Percentiles rank a stretch among this genome's conserved stretches.
These are phyloP conservation scores for Porites divaricata DNA, from an alignment of 92 coral and sea anemone species.

Conservation along the genomic window DNA sequence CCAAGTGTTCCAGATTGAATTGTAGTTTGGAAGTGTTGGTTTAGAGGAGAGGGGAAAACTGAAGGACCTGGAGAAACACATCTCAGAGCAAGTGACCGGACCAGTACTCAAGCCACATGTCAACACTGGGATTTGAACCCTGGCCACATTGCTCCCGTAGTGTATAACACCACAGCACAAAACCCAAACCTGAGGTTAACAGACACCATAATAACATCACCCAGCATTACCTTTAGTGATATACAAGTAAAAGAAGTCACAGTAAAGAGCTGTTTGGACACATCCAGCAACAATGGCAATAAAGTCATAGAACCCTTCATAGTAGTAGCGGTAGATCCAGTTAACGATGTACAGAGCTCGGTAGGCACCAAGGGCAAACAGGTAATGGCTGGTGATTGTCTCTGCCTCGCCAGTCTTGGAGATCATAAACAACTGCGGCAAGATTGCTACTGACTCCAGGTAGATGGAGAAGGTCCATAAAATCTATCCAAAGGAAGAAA, in stretches of 20 bases:
- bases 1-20: no score
- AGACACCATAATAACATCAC: not conserved
- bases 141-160: no score
- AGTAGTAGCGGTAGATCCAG: constrained; percentile 97
- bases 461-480: constrained; percentile 99
- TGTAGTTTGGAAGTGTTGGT: no score
- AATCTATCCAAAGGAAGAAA: constrained; percentile 58
- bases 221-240: constrained; percentile 90
- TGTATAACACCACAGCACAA: no score
- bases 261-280: constrained; percentile 98
- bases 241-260: constrained; percentile 98
- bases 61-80: no score
- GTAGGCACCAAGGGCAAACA: constrained; percentile 97
- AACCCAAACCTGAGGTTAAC: no score
- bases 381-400: constrained; percentile 97
- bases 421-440: constrained; percentile 99
- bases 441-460: constrained; percentile 98
- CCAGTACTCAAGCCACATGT: no score
- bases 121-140: no score
- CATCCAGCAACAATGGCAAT: constrained; percentile 99
- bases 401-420: constrained; percentile 99
- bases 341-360: constrained; percentile 97
- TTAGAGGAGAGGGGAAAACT: no score
- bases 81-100: no score
- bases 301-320: constrained; percentile 99